Evolutionary conservation across 2,888 invertebrate genomes (phyloP), one percentile per base, ranked within the genome.

Genomic region (Adelphocoris suturalis): DNA sequence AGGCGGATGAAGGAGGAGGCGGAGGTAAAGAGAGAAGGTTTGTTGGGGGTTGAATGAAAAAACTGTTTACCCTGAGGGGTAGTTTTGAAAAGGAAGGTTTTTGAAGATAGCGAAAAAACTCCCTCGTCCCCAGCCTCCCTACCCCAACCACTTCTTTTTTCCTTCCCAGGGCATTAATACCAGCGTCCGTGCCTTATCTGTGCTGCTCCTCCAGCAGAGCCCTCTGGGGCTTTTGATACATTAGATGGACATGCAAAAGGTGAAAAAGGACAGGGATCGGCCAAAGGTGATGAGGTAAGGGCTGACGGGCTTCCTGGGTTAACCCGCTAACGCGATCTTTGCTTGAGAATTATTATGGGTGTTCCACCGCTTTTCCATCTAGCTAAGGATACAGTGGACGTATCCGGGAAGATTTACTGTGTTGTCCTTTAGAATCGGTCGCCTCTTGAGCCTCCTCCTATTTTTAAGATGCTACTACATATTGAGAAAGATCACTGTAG

Each of bases 21-120:
- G 61, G 61, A n/a, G 61, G 61, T 19, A 61, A 61, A 61, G 61
- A 68, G 68, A 68, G 68, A 68, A 68, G 68, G 68, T 68, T 68
- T 68, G 68, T 68, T 23, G 55, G 28, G 57, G 85, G 85, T 46
- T 85, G 85, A 85, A 85, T 85, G 85, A 57, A 85, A 85, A 85
- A 85, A 85, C 85, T 85, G 85, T 85, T 85, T 85, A 85, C 85
- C 85, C 85, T 55, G 85, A 85, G 61, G 85, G 85, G 85, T 61
- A 85, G 85, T 85, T 85, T 85, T 85, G 48, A 61, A 85, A 55
- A 85, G 78, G 46, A 68, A 19, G 68, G n/a, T 68, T 68, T 68
- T 68, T 46, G 37, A 47, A 78, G 78, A 78, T 78, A 78, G 78
- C 78, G 47, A 78, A 78, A 78, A 68, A 68, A 68, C 68, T 68